Evolutionary conservation across 2,888 invertebrate genomes (phyloP), one percentile per base, ranked within the genome.

Genomic region (Oxytorus armatus): DNA sequence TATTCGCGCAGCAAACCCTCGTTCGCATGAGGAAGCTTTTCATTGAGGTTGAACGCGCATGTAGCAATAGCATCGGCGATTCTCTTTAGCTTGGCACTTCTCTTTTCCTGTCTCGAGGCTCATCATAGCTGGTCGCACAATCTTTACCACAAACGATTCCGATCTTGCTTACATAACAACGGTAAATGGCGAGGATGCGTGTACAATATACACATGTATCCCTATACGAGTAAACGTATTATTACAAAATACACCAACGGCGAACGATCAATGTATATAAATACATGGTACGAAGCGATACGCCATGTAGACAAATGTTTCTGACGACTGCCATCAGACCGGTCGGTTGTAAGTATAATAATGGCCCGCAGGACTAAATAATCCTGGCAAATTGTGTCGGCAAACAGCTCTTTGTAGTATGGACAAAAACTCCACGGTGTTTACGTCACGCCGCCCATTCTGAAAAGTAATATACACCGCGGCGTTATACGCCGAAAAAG

Each of bases 381-480:
- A 89, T 88, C 88, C 89, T 80, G 85, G 85, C 83, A 90, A 91
- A 91, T 91, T 89, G 90, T 91, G 90, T 91, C 89, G 89, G 90
- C 88, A 90, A 92, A 91, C 90, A 90, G 84, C 72, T 66, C 84
- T 89, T 91, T 91, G 90, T 92, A 84, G 79, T n/a, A 47, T 44
- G 77, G 39, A 85, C 84, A 87, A 87, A 83, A 85, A 83, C 84
- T 86, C 85, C 86, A 84, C 84, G 84, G 84, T 44, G 86, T 91
- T 91, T 90, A 91, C 91, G 90, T 91, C 89, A 90, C 89, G 85
- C 87, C 90, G 91, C 90, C 89, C 87, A 91, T 91, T 89, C 89
- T 90, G 87, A 90, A 91, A 91, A 90, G 92, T 92, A 92, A 92
- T 92, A 89, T 91, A 92, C 90, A 91, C 91, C 90, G 88, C 77